phyloP scores from a whole-genome alignment of 2,888 invertebrate genomes.

The Gibbula magus region DNA sequence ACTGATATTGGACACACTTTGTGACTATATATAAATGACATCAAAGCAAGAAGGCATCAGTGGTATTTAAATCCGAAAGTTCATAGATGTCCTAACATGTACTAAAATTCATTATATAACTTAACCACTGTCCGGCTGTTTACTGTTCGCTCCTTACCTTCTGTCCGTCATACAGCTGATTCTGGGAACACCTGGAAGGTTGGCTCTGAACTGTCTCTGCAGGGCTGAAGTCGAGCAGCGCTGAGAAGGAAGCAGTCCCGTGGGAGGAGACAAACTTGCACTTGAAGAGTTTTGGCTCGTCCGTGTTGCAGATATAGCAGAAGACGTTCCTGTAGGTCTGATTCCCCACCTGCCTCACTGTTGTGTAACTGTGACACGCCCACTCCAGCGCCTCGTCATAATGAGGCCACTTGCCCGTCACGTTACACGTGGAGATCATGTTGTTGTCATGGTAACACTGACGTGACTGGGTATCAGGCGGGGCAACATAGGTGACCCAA shows the following conservation, averaged over 20 bases:
- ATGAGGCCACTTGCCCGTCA: conserved; percentile 36
- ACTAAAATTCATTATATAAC: too few species aligned
- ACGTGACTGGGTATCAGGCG: not conserved
- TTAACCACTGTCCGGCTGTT: too few species aligned
- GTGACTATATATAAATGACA: too few species aligned
- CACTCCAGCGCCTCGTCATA: conserved; percentile 37
- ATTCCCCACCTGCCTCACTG: conserved; percentile 22
- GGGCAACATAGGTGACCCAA: not conserved
- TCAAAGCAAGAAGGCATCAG: too few species aligned
- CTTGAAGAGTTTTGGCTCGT: not conserved
- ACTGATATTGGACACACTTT: too few species aligned
- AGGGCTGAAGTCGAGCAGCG: conserved; percentile 36
- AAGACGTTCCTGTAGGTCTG: conserved; percentile 39
- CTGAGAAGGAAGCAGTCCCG: conserved; percentile 30
- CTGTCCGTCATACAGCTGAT: conserved; percentile 28
- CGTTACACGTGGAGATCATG: conserved; percentile 26
- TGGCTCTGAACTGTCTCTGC: not conserved
- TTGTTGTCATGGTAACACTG: conserved; percentile 4
- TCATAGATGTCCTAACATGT: too few species aligned
- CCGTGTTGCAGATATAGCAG: conserved; percentile 43
- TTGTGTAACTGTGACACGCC: conserved; percentile 39
- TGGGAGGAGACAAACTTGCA: not conserved
- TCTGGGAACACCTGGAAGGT: not conserved
- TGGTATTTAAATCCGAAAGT: too few species aligned
- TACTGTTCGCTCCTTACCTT: too few species aligned